Percentiles rank a stretch among this genome's conserved stretches.
Evolutionary conservation across 2,797 vertebrate species (phyloP).

Genomic region (Girardinus metallicus): DNA sequence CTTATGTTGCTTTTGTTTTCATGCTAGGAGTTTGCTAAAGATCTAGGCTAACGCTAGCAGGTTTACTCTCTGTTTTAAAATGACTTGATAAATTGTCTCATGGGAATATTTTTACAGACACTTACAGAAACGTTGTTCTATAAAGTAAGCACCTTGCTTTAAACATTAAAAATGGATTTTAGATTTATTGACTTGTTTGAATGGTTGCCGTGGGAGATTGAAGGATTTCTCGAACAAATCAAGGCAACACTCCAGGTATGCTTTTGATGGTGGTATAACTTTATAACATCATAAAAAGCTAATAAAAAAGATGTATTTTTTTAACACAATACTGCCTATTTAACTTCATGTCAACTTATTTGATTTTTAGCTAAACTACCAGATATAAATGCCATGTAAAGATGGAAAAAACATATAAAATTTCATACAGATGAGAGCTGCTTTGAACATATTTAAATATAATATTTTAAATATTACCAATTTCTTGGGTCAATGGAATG

Average conservation of each 20-base stretch:
- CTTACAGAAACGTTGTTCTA: neutral
- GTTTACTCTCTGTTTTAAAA: neutral
- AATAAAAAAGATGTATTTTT: neutral
- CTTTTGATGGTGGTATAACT: too few species aligned
- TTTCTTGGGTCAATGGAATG: slow-evolving; percentile 36
- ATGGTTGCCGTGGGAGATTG: too few species aligned
- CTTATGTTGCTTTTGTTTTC: neutral
- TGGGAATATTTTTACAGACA: neutral
- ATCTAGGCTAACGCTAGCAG: neutral
- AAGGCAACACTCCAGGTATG: too few species aligned
- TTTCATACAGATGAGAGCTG: slow-evolving; percentile 22
- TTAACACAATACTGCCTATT: too few species aligned
- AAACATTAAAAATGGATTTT: neutral
- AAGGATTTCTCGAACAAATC: too few species aligned
- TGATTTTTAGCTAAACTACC: neutral
- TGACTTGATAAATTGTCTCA: neutral
- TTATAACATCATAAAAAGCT: too few species aligned
- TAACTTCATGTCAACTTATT: neutral
- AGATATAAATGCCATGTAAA: neutral
- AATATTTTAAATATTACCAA: slow-evolving; percentile 27
- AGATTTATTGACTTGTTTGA: neutral
- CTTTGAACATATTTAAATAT: slow-evolving; percentile 1
- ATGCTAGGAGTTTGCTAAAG: neutral
- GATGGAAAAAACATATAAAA: slow-evolving; percentile 14
- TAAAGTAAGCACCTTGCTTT: neutral